Evolutionary conservation across 2,113 vertebrate species (phyloP).

Genomic region (Ahaetulla prasina): DNA sequence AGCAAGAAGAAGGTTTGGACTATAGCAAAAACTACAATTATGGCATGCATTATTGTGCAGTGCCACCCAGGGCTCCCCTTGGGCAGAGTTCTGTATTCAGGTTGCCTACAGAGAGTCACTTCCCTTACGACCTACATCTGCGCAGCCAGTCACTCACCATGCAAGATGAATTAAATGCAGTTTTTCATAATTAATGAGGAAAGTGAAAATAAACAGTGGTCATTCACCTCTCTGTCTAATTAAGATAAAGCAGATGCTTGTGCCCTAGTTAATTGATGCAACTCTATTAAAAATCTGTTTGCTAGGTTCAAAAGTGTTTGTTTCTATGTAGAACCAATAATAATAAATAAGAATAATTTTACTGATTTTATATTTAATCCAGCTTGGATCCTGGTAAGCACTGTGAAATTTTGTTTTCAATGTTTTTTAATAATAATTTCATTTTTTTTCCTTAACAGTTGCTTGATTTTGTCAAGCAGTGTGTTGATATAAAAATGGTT

Average conservation of each 20-base stretch:
- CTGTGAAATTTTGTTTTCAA: conserved; percentile 64
- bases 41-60: conserved; percentile 93
- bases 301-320: conserved; percentile 75
- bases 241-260: conserved; percentile 81
- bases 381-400: conserved; percentile 63
- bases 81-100: conserved; percentile 93
- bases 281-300: conserved; percentile 71
- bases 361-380: conserved; percentile 59
- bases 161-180: conserved; percentile 94
- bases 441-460: conserved; percentile 31
- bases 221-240: conserved; percentile 82
- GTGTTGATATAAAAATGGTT: conserved; percentile 65
- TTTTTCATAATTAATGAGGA: conserved; percentile 95
- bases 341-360: conserved; percentile 52
- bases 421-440: conserved; percentile 49
- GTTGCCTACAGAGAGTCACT: conserved; percentile 92
- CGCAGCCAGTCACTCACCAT: conserved; percentile 91
- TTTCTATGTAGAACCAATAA: conserved; percentile 62
- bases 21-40: conserved; percentile 95
- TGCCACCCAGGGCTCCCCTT: conserved; percentile 88
- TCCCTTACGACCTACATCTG: conserved; percentile 97
- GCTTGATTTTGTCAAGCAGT: conserved; percentile 66
- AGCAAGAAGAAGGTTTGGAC: conserved; percentile 94
- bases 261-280: conserved; percentile 72
- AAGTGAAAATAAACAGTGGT: conserved; percentile 86